A percentile compares a stretch with the other conserved stretches of the same genome.
phyloP scores from a whole-genome alignment of 2,888 invertebrate species.

The Limnephilus lunatus region DNA sequence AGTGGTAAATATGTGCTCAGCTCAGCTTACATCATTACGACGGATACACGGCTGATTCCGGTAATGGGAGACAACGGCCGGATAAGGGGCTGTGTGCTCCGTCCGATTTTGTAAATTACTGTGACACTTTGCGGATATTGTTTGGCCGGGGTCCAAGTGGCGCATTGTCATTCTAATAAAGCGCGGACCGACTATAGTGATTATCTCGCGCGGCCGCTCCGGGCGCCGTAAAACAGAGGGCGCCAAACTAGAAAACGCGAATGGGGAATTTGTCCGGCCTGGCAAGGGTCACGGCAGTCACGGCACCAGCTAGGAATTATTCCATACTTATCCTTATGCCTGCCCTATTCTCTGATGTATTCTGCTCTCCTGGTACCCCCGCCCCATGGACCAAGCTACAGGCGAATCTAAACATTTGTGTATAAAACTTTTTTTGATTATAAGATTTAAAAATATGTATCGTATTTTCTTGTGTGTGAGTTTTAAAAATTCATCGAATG shows the following conservation, averaged over 20 bases:
- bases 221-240: conserved; percentile 57
- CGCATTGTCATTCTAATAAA: conserved; percentile 66
- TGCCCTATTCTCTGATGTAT: neutral
- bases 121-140: conserved; percentile 66
- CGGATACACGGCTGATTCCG: conserved; percentile 32
- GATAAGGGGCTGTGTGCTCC: conserved; percentile 47
- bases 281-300: neutral
- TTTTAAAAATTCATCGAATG: too few species aligned
- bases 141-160: conserved; percentile 65
- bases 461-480: too few species aligned
- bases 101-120: conserved; percentile 65
- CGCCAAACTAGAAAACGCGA: conserved; percentile 56
- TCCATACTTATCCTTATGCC: neutral
- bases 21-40: neutral
- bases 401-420: neutral
- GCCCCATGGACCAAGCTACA: neutral
- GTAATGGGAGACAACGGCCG: conserved; percentile 21
- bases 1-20: conserved; percentile 16
- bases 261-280: conserved; percentile 52
- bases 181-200: conserved; percentile 60
- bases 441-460: too few species aligned
- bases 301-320: neutral
- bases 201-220: conserved; percentile 61
- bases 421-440: neutral
- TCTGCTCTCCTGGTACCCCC: neutral